Conservation (phyloP, 1,140 invertebrate genomes). For the Xylocopa sonorina region DNA sequence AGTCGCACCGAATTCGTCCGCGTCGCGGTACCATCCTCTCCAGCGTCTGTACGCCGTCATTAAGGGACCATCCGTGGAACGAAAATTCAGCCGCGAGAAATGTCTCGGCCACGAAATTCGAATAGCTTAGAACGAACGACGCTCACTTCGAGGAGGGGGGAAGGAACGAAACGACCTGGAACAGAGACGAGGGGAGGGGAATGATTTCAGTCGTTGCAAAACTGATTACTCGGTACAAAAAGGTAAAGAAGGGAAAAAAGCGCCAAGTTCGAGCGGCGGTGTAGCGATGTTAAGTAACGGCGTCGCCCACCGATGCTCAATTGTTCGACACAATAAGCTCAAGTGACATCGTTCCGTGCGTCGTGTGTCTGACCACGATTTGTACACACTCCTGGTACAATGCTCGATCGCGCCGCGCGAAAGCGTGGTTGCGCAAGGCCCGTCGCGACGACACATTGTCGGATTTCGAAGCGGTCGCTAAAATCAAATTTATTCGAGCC, state of each 20-base stretch:
- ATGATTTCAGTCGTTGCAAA: background rate
- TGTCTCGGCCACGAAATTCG: background rate
- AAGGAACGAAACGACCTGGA: background rate
- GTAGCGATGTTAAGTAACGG: slow-evolving; percentile 5
- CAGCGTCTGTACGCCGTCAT: slow-evolving; percentile 35
- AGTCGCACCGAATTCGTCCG: slow-evolving; percentile 39
- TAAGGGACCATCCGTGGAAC: slow-evolving; percentile 33
- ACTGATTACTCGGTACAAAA: background rate
- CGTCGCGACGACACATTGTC: slow-evolving; percentile 32
- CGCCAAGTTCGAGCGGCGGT: background rate
- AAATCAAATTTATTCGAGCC: slow-evolving; percentile 13
- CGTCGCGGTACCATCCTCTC: slow-evolving; percentile 30
- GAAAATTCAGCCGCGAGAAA: slow-evolving; percentile 31
- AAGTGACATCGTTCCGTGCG: slow-evolving; percentile 7
- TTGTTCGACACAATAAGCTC: slow-evolving; percentile 34
- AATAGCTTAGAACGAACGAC: too few species aligned
- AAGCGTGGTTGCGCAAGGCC: slow-evolving; percentile 27
- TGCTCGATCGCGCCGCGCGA: slow-evolving; percentile 18
- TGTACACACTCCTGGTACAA: slow-evolving; percentile 26
- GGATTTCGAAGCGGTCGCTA: slow-evolving; percentile 34
- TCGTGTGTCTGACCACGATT: slow-evolving; percentile 7
- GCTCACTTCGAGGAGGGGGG: too few species aligned
- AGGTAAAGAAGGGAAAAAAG: too few species aligned
- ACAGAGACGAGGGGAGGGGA: background rate
- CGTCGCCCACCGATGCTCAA: slow-evolving; percentile 13